Base-by-base conservation (phyloP, 2,113 vertebrate species). In the Daphoenositta chrysoptera region DNA sequence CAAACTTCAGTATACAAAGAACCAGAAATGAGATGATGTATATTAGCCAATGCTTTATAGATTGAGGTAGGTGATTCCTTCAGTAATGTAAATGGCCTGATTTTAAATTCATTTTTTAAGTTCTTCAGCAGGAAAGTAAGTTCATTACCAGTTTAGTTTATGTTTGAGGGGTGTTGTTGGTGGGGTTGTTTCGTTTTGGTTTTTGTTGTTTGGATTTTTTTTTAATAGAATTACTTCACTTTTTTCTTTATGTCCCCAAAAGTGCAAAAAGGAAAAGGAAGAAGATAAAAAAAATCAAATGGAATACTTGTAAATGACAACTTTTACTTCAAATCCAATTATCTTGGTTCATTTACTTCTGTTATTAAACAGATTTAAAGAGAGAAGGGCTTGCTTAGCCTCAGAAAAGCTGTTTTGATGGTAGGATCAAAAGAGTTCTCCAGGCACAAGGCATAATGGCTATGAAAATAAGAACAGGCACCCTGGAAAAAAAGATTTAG, bases 321-420 rank as follows among this genome's bases (percentile, higher is more conserved):
- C n/a, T 95, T 86, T 92, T 77, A 81, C 70, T 92, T 93, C 58
- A 96, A 95, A 91, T 66, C 54, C 87, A 70, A 87, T 89, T 73
- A 93, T 89, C 83, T 75, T 71, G 35, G 54, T 82, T 94, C 39
- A 70, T 95, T 91, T 95, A 83, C 42, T 89, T 91, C 48, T 83
- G 69, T 81, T 94, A 78, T 73, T 94, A 81, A 93, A 89, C 64
- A 95, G 89, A 93, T 87, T 51, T 95, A 94, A 87, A 93, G 77
- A 87, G 3, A 75, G 81, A 93, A 95, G 70, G n/a, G 33, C 17
- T 89, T 84, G 53, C 48, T 51, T 66, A 93, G 65, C 31, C 40
- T 82, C 56, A 60, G 57, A 96, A 95, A 95, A 93, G 47, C 57
- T 79, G 72, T 91, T 93, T 84, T 91, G 84, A 94, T 87, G 56